Evolutionary conservation across 2,888 invertebrate genomes (phyloP).

Genomic region (Drosophila atripex): DNA sequence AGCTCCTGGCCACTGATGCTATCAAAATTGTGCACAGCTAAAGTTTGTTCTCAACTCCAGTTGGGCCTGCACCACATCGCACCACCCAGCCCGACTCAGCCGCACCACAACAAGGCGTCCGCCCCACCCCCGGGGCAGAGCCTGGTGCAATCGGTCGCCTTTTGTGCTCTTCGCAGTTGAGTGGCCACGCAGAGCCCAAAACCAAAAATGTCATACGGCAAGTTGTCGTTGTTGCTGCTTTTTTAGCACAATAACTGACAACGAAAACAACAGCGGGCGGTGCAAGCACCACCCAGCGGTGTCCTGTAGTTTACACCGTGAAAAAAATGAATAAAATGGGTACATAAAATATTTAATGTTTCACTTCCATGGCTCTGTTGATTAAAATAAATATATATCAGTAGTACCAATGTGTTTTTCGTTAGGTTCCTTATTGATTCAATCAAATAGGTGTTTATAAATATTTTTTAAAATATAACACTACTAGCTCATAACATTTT

Average conservation of each 20-base stretch:
- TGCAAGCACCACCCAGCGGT: constrained; percentile 47
- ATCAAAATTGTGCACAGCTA: constrained; percentile 63
- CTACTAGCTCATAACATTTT: too few relatives aligned
- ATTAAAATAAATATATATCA: too few relatives aligned
- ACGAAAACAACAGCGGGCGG: constrained; percentile 78
- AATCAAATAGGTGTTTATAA: too few relatives aligned
- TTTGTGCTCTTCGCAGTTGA: constrained; percentile 82
- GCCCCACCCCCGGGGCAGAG: constrained; percentile 21
- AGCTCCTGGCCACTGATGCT: constrained; percentile 63
- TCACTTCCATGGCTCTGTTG: too few relatives aligned
- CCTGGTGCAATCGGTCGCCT: constrained; percentile 71
- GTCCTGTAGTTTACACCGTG: neutral
- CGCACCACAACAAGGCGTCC: constrained; percentile 7
- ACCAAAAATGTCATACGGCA: constrained; percentile 73
- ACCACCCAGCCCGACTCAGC: constrained; percentile 22
- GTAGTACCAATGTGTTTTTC: too few relatives aligned
- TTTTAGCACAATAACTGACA: constrained; percentile 75
- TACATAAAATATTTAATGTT: too few relatives aligned
- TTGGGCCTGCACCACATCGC: constrained; percentile 17
- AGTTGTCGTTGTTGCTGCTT: constrained; percentile 53
- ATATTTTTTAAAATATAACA: too few relatives aligned
- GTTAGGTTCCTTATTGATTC: too few relatives aligned
- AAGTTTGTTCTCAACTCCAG: constrained; percentile 36
- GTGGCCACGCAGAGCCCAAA: constrained; percentile 80
- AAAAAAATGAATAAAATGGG: neutral